These are phyloP conservation scores for Drosophila burlai DNA, from an alignment of 1,140 invertebrate genomes.

Conservation along the genomic window DNA sequence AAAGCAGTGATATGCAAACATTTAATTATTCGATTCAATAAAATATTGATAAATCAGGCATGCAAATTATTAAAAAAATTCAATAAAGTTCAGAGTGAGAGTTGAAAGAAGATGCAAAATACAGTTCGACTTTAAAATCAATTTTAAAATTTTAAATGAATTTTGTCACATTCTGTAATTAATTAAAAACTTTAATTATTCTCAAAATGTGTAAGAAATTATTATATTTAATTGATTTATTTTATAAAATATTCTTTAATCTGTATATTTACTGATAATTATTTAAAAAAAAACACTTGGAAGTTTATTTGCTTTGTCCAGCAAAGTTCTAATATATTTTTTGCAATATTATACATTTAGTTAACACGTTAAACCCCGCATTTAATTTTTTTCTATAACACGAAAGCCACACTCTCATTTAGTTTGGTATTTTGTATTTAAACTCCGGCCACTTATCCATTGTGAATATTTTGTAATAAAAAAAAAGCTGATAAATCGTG, in stretches of 20 bases:
- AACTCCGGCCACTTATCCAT: not conserved
- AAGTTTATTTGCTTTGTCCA: not conserved
- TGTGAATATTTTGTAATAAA: slow-evolving; percentile 6
- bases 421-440: not conserved
- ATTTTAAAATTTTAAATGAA: not conserved
- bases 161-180: not conserved
- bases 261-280: too few species aligned
- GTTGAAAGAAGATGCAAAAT: not conserved
- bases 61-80: slow-evolving; percentile 15
- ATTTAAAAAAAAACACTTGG: too few species aligned
- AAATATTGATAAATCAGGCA: slow-evolving; percentile 32
- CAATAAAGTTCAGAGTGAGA: slow-evolving; percentile 1
- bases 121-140: not conserved
- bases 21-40: slow-evolving; percentile 35
- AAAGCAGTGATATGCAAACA: slow-evolving; percentile 10
- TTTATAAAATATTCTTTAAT: too few species aligned
- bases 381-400: not conserved
- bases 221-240: too few species aligned
- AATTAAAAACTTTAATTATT: not conserved
- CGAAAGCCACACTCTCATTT: not conserved
- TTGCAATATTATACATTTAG: not conserved
- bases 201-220: not conserved
- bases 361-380: not conserved
- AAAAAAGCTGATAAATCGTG: not conserved
- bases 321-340: not conserved